These are phyloP conservation scores for Bubalus kerabau DNA, from an alignment of 2,113 vertebrate genomes.

Conservation along the genomic window DNA sequence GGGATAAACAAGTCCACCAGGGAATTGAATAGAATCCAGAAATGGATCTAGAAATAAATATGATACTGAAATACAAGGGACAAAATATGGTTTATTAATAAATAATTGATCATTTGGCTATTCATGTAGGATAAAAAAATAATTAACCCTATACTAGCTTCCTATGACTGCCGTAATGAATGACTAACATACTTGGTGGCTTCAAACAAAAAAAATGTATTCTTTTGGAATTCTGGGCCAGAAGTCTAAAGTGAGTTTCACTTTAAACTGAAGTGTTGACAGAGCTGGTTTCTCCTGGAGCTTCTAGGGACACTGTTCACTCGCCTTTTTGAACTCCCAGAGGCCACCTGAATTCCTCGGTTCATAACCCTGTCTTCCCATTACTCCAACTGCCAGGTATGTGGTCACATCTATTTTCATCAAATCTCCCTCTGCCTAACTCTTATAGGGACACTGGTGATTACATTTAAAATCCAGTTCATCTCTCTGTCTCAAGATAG, in stretches of 20 bases:
- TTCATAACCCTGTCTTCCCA: neutral
- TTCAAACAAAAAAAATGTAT: neutral
- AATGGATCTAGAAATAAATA: neutral
- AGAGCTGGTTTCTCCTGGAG: neutral
- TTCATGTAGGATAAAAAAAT: neutral
- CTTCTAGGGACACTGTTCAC: neutral
- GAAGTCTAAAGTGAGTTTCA: neutral
- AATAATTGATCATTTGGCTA: neutral
- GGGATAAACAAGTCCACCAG: neutral
- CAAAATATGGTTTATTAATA: neutral
- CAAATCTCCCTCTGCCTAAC: neutral
- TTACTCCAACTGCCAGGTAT: accelerated
- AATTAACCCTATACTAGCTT: neutral
- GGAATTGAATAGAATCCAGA: neutral
- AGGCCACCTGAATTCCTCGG: neutral
- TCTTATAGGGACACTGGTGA: neutral
- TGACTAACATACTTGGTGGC: neutral
- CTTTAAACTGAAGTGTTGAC: neutral
- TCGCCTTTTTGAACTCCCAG: neutral
- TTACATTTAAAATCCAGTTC: neutral
- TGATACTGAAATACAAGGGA: neutral
- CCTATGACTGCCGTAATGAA: neutral
- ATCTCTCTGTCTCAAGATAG: neutral
- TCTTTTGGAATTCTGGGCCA: neutral
- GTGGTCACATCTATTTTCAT: too few relatives aligned